Conservation (phyloP, 2,113 vertebrate genomes). For the Andinoacara biseriatus region DNA sequence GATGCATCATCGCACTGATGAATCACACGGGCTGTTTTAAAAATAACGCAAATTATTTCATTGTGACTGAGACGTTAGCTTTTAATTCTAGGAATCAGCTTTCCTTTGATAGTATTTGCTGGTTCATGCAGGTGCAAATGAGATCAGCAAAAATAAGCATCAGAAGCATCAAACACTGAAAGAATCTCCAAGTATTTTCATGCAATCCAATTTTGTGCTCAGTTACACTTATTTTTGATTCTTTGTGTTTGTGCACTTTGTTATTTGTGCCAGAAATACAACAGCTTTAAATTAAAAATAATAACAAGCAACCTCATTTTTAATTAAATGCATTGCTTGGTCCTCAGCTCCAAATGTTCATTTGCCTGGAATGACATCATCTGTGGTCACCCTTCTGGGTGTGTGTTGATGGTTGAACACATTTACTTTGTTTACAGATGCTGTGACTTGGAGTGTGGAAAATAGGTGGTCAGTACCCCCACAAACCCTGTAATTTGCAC, state of each 20-base stretch:
- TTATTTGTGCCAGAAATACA: slow-evolving; percentile 14
- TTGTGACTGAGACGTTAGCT: not conserved
- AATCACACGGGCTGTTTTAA: slow-evolving; percentile 22
- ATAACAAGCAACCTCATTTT: slow-evolving; percentile 43
- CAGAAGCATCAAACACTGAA: not conserved
- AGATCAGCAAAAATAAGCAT: not conserved
- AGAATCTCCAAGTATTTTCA: not conserved
- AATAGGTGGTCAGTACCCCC: slow-evolving; percentile 68
- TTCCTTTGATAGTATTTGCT: not conserved
- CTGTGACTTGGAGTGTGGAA: slow-evolving; percentile 67
- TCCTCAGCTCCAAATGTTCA: slow-evolving; percentile 45
- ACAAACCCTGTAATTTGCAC: slow-evolving; percentile 72
- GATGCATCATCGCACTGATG: slow-evolving; percentile 31
- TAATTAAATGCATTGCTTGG: slow-evolving; percentile 53
- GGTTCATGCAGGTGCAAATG: not conserved
- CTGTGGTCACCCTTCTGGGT: slow-evolving; percentile 60
- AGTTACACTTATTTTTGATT: not conserved
- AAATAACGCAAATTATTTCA: not conserved
- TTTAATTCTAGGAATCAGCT: not conserved
- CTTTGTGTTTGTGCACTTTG: not conserved
- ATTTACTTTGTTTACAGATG: slow-evolving; percentile 70
- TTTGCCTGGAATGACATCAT: slow-evolving; percentile 65
- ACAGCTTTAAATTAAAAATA: slow-evolving; percentile 27
- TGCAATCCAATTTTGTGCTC: not conserved
- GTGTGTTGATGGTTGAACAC: slow-evolving; percentile 54